Conservation (phyloP, 1,140 invertebrate species). For the Druon quercuslanigerum region DNA sequence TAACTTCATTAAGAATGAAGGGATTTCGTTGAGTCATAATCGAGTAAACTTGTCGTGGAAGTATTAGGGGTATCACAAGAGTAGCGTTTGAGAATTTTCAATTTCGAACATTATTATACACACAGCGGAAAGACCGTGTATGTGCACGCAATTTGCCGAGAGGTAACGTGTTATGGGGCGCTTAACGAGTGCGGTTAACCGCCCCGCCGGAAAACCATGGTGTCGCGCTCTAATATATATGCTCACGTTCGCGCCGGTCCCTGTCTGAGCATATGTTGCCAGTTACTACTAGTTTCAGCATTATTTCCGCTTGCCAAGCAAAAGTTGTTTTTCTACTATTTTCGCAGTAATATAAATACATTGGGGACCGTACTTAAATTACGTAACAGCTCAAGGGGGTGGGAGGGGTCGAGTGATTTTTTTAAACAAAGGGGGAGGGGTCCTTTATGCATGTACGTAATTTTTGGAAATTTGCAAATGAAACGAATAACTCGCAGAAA, state of each 20-base stretch:
- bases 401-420: too few species aligned
- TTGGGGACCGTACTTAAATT: too few species aligned
- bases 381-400: too few species aligned
- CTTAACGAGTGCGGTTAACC: conserved; percentile 76
- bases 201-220: conserved; percentile 70
- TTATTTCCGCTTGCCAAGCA: conserved; percentile 53
- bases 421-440: too few species aligned
- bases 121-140: conserved; percentile 52
- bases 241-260: conserved; percentile 56
- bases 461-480: too few species aligned
- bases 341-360: background rate
- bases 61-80: conserved; percentile 29
- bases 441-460: too few species aligned
- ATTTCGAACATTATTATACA: conserved; percentile 52
- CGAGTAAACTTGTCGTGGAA: background rate
- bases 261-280: conserved; percentile 75
- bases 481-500: too few species aligned
- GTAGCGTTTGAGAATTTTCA: conserved; percentile 49
- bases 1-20: background rate
- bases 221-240: conserved; percentile 73
- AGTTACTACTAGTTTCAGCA: conserved; percentile 60
- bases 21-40: background rate
- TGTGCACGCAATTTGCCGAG: conserved; percentile 59
- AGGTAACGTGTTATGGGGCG: conserved; percentile 72
- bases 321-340: background rate